phyloP scores from a whole-genome alignment of 2,888 invertebrate species.

The Acronicta aceris region DNA sequence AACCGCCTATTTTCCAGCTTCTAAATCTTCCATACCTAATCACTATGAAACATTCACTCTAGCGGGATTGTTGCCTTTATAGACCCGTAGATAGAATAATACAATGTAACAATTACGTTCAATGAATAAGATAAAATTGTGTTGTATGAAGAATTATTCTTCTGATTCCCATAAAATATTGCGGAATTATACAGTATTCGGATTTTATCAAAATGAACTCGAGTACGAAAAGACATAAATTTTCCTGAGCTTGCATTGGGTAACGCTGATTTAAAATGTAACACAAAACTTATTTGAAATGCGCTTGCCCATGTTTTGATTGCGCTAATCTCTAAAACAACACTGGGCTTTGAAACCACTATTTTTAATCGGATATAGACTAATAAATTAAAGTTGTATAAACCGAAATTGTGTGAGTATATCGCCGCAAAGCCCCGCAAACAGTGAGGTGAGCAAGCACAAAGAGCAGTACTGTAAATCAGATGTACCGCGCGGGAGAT shows the following conservation, averaged over 20 bases:
- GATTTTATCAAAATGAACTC: slow-evolving; percentile 12
- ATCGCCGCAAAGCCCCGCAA: slow-evolving; percentile 70
- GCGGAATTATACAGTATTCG: slow-evolving; percentile 22
- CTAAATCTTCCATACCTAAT: slow-evolving; percentile 67
- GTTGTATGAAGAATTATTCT: background rate
- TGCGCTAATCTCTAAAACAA: slow-evolving; percentile 21
- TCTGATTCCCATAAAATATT: slow-evolving; percentile 18
- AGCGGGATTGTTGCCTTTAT: slow-evolving; percentile 51
- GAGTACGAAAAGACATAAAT: slow-evolving; percentile 20
- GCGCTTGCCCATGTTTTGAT: slow-evolving; percentile 2
- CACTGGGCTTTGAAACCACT: slow-evolving; percentile 16
- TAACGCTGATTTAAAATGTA: slow-evolving; percentile 19
- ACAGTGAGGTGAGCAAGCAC: slow-evolving; percentile 73
- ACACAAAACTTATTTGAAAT: slow-evolving; percentile 11
- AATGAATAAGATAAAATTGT: background rate
- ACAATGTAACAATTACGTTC: background rate
- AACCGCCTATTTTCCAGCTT: slow-evolving; percentile 77
- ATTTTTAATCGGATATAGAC: slow-evolving; percentile 55
- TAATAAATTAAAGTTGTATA: slow-evolving; percentile 61
- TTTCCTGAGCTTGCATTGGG: slow-evolving; percentile 8
- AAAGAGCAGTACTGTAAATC: slow-evolving; percentile 83
- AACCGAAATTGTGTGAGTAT: slow-evolving; percentile 64
- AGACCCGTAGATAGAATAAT: slow-evolving; percentile 15
- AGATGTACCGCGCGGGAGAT: slow-evolving; percentile 77
- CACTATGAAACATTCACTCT: slow-evolving; percentile 36